Base-by-base conservation (phyloP, 1,140 invertebrate genomes). In the Drosophila setifemur region DNA sequence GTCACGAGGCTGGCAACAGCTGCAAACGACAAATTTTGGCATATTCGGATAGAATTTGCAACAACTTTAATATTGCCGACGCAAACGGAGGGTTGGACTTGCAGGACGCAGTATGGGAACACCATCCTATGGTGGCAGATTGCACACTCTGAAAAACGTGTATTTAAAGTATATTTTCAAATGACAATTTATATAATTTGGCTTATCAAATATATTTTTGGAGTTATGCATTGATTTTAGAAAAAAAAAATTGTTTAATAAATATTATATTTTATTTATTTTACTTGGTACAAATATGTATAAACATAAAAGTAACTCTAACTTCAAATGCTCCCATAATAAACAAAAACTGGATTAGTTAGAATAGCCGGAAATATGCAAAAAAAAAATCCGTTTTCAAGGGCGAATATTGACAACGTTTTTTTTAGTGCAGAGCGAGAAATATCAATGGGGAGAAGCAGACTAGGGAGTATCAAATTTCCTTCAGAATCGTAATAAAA, bases 1-100 rank as follows among this genome's bases (percentile, higher is more conserved):
- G 28, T 45, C n/a, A 5, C 19, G 55, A 33, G 25, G 12, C 60
- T 37, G 25, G 12, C 60, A 47, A 64, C 60, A 64, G 60, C 60
- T 64, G 60, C 60, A 63, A 19, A 64, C 57, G 60, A 63, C 60
- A 64, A 63, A 29, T 64, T 64, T 64, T n/a, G 31, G 60, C 43
- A 48, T 48, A 63, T 64, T 64, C 64, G 42, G 35, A 40, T 39
- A 64, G 57, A 64, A 64, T 63, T 64, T 63, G 57, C 60, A 64
- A 63, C 60, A 64, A 63, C 57, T 64, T 64, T 64, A 64, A 48
- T 64, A 39, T 48, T 26, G 33, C 23, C 37, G 31, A 16, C 12
- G 8, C 33, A 63, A 48, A 48, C 60, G 12, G 7, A 57, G 58
- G 23, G 53, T 50, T 64, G 57, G 57, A 64, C 48, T 40, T 37